A percentile compares a stretch with the other conserved stretches of the same genome.
These are phyloP conservation scores for Luehdorfia chinensis DNA, from an alignment of 1,140 invertebrate species.

Conservation along the genomic window DNA sequence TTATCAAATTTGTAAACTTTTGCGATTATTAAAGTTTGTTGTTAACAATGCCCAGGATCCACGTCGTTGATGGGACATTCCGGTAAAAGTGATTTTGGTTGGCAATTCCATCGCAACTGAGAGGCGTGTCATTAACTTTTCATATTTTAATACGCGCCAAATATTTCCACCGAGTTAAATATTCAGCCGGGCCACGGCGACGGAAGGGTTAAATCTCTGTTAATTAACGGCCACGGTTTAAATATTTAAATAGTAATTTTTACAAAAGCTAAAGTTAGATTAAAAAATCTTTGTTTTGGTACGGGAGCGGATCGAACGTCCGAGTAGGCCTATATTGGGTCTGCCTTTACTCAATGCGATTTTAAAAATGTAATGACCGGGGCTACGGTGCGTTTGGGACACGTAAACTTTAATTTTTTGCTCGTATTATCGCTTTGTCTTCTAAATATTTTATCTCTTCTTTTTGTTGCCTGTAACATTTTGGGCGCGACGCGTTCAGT, in stretches of 20 bases:
- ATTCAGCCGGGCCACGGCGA: conserved; percentile 65
- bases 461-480: conserved; percentile 52
- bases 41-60: background rate
- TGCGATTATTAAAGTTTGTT: conserved; percentile 10
- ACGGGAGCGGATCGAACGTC: conserved; percentile 33
- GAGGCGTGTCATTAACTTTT: conserved; percentile 64
- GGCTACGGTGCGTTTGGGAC: conserved; percentile 52
- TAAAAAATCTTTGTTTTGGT: conserved; percentile 68
- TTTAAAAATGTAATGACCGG: conserved; percentile 73
- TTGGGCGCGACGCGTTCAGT: conserved; percentile 20
- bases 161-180: conserved; percentile 73
- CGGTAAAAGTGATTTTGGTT: conserved; percentile 8
- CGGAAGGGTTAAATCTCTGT: conserved; percentile 76
- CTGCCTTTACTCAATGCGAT: conserved; percentile 51
- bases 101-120: conserved; percentile 26
- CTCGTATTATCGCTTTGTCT: conserved; percentile 56
- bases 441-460: conserved; percentile 63
- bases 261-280: conserved; percentile 77
- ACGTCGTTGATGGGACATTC: conserved; percentile 16
- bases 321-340: conserved; percentile 66
- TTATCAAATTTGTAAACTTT: no score
- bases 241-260: conserved; percentile 77
- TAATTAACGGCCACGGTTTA: conserved; percentile 68
- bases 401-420: conserved; percentile 62
- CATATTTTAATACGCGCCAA: conserved; percentile 76